Base-by-base conservation (phyloP, 2,113 vertebrate species). In the Smithornis capensis region DNA sequence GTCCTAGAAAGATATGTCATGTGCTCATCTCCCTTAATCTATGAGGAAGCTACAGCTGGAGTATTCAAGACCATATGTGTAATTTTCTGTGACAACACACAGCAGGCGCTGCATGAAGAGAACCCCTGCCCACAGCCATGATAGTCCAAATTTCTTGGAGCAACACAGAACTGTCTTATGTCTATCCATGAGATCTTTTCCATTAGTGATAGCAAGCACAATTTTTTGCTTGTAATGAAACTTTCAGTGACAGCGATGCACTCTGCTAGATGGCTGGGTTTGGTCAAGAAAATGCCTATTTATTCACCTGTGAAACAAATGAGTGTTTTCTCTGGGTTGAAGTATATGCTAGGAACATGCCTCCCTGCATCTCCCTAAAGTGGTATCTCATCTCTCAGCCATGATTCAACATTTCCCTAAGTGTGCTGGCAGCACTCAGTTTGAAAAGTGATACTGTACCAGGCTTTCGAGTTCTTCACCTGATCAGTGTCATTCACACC, bases 301-400 rank as follows among this genome's bases (percentile, higher is more conserved):
- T 91, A 85, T 91, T 88, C 92, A 95, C 91, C 93, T 93, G 94
- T 86, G 87, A 83, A 92, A 86, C 68, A 86, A 86, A 80, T 10
- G 52, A 15, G 75, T 80, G 38, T 45, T 86, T 83, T 78, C 68
- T 81, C 47, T 78, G 82, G 21, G 45, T 28, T 49, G 56, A 88
- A 88, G 55, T 28, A 5, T 27, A 24, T 19, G 70, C 50, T 55
- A 35, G 75, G 16, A 93, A 56, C 79, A 59, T 28, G 63, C 47
- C 47, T 70, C 67, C 50, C 82, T 63, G 22, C 87, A 83, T 67
- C 79, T 94, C 84, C 82, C 84, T 55, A 22, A 83, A 76, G 68
- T 56, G 74, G 8, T 25, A 71, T 56, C 88, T 90, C 92, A 75
- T 93, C 94, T 92, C 35, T 79, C 79, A 91, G 68, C 79, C 53